Percentiles rank a stretch among this genome's conserved stretches.
phyloP scores from a whole-genome alignment of 2,797 vertebrate species.

The Sebastes melanostomus region DNA sequence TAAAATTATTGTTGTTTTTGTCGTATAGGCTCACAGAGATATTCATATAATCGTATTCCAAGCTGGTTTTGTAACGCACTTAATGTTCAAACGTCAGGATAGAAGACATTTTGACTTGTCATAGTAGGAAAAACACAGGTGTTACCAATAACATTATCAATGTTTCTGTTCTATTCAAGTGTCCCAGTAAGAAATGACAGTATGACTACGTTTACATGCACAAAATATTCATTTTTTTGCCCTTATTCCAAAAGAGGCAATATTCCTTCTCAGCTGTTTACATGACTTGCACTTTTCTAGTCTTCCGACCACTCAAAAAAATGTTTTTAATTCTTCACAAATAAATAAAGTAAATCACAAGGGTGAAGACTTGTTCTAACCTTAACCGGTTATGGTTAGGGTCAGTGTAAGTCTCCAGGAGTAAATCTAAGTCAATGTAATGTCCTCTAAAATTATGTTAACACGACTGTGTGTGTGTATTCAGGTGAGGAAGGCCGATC shows the following conservation, averaged over 20 bases:
- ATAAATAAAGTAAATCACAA: background rate
- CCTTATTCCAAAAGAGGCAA: too few species aligned
- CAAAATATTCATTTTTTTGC: fast-evolving
- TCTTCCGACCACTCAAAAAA: too few species aligned
- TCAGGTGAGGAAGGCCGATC: constrained; percentile 81
- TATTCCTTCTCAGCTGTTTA: too few species aligned
- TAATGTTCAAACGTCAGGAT: background rate
- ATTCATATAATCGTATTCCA: background rate
- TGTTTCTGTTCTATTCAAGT: too few species aligned
- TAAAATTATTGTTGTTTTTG: background rate
- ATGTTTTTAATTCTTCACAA: too few species aligned
- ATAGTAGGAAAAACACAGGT: background rate
- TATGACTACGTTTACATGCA: too few species aligned
- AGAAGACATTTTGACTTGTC: background rate
- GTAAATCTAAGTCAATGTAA: background rate
- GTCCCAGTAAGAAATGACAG: too few species aligned
- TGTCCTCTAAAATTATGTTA: fast-evolving
- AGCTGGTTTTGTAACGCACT: background rate
- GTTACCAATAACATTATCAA: too few species aligned
- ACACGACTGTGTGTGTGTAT: background rate
- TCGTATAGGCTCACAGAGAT: too few species aligned
- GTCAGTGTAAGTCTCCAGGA: background rate
- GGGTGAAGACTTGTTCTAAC: background rate
- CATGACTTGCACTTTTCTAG: too few species aligned
- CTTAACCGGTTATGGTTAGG: background rate